Base-by-base conservation (phyloP, 2,113 vertebrate species). In the Oncorhynchus clarkii region DNA sequence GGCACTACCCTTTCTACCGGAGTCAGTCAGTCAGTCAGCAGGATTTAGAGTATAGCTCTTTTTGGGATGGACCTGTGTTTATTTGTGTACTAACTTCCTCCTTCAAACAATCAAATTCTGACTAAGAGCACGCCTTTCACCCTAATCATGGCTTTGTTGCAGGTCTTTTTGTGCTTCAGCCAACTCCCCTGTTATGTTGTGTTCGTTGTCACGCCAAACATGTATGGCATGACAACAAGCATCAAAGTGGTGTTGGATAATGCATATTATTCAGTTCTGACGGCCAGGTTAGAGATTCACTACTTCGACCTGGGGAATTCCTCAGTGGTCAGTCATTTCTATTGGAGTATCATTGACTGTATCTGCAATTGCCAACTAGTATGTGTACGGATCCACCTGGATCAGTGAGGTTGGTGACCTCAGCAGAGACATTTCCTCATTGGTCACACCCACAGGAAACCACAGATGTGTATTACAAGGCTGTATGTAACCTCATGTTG, bases 401-500 rank as follows among this genome's bases (percentile, higher is more conserved):
- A 45, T 78, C 31, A 68, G 1, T 49, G 59, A 78, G 54, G 65
- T 74, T 34, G 73, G 57, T 68, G 60, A 71, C 72, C 75, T 65
- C 70, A 78, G 26, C 20, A 70, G 34, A 74, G 67, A 49, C n/a
- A 49, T 64, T 72, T 71, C 31, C 64, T 64, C 14, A 4, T 71
- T 14, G 18, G 67, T 45, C 69, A 26, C 67, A 26, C 70, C 62
- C 76, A 57, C 70, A 76, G 13, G 71, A 81, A 70, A 27, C 51
- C 64, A 74, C 70, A 69, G 1, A 16, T 72, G 54, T 79, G 12
- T 49, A 13, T 24, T 29, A 26, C 71, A 26, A 4, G 11, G 3
- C 22, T 7, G 4, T 31, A n/a, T 20, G 39, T 67, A 70, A 70
- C 59, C 48, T 13, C 49, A 1, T 57, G n/a, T 18, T 18, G 48